A percentile compares a stretch with the other conserved stretches of the same genome.
phyloP scores from a whole-genome alignment of 2,888 invertebrate species.

The Dione vanillae region DNA sequence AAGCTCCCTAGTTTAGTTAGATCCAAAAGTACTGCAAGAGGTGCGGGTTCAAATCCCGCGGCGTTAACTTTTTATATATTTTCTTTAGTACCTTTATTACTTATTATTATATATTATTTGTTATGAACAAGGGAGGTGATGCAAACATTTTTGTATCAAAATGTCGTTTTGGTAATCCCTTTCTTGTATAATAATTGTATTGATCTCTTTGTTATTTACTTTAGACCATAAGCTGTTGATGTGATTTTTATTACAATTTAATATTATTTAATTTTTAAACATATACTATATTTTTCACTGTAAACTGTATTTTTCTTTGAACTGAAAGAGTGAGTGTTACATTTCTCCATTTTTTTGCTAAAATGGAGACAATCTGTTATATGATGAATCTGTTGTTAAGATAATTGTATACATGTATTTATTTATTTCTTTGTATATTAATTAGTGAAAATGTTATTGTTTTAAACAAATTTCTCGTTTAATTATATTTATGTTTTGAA shows the following conservation, averaged over 20 bases:
- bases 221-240: not conserved
- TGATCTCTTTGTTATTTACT: constrained; percentile 6
- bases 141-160: constrained; percentile 63
- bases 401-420: not conserved
- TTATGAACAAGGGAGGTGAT: constrained; percentile 58
- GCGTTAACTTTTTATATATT: not conserved
- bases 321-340: not conserved
- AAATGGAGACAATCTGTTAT: not conserved
- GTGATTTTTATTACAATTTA: not conserved
- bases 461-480: too few relatives aligned
- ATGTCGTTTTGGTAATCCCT: constrained; percentile 65
- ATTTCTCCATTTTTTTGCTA: not conserved
- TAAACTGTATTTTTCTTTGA: too few relatives aligned
- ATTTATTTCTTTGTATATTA: too few relatives aligned
- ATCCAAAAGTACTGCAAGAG: too few relatives aligned
- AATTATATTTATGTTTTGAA: too few relatives aligned
- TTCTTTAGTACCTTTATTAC: too few relatives aligned
- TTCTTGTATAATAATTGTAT: constrained; percentile 53
- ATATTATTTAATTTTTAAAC: not conserved
- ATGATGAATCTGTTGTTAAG: too few relatives aligned
- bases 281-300: not conserved
- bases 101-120: too few relatives aligned
- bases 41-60: too few relatives aligned
- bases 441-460: not conserved
- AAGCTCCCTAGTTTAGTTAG: too few relatives aligned